A percentile compares a stretch with the other conserved stretches of the same genome.
These are phyloP conservation scores for Phyllotreta cruciferae DNA, from an alignment of 2,888 invertebrate genomes.

Conservation along the genomic window DNA sequence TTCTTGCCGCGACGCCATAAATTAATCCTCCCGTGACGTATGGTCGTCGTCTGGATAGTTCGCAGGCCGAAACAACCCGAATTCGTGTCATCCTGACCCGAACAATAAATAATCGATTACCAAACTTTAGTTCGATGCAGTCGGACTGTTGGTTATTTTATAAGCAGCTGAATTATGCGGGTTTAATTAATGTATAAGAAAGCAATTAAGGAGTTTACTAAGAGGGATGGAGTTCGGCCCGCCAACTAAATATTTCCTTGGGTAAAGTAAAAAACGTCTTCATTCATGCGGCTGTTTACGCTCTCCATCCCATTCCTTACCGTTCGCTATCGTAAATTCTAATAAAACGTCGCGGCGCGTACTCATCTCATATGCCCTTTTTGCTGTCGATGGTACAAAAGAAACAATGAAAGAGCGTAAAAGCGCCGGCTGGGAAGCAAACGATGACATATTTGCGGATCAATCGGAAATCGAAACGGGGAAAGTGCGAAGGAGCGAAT, in stretches of 20 bases:
- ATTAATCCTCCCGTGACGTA: conserved; percentile 48
- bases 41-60: conserved; percentile 28
- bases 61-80: conserved; percentile 12
- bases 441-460: conserved; percentile 19
- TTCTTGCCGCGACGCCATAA: conserved; percentile 55
- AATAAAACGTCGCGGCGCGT: conserved; percentile 52
- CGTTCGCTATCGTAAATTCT: conserved; percentile 53
- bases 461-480: conserved; percentile 15
- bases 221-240: neutral
- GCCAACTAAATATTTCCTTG: conserved; percentile 7
- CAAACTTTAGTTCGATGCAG: neutral
- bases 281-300: conserved; percentile 53
- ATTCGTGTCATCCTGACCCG: neutral
- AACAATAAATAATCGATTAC: neutral
- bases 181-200: neutral
- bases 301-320: conserved; percentile 48
- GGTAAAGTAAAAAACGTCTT: conserved; percentile 50
- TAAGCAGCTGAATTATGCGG: neutral
- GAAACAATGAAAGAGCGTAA: conserved; percentile 25
- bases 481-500: conserved; percentile 3
- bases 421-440: conserved; percentile 15
- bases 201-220: too few species aligned
- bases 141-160: neutral
- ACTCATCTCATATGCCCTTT: conserved; percentile 41
- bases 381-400: conserved; percentile 24